Evolutionary conservation across 2,888 invertebrate species (phyloP).

Genomic region (Matsumyia berberina): DNA sequence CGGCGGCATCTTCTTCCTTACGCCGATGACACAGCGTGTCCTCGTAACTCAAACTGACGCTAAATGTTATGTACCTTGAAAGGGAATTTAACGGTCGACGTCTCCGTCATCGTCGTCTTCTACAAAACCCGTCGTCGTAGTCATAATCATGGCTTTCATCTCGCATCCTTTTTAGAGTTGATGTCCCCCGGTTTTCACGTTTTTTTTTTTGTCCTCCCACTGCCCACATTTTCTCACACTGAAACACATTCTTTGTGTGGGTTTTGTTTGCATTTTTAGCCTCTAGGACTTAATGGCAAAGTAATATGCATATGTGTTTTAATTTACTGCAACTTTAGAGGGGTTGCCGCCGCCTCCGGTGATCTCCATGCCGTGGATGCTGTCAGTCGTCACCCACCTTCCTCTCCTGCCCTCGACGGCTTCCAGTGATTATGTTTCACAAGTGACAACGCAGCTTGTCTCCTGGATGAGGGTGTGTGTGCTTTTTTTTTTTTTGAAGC

Average conservation of each 20-base stretch:
- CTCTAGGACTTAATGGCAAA: conserved; percentile 74
- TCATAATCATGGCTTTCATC: conserved; percentile 72
- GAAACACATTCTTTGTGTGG: conserved; percentile 66
- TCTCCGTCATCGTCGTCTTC: conserved; percentile 35
- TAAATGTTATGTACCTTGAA: conserved; percentile 74
- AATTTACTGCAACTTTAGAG: conserved; percentile 75
- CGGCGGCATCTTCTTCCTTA: conserved; percentile 31
- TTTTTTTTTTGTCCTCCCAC: conserved; percentile 35
- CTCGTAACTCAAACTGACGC: conserved; percentile 75
- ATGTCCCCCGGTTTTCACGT: conserved; percentile 21
- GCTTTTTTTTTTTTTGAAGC: conserved; percentile 29
- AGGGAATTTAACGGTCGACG: conserved; percentile 71
- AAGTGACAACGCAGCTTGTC: conserved; percentile 65
- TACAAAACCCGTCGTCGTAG: conserved; percentile 15
- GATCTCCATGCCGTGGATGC: conserved; percentile 26
- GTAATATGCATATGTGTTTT: conserved; percentile 76
- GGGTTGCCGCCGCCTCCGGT: conserved; percentile 50
- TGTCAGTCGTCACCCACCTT: conserved; percentile 19
- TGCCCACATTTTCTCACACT: background rate
- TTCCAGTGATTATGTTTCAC: conserved; percentile 72
- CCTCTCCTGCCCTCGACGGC: background rate
- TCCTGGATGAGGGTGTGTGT: conserved; percentile 9
- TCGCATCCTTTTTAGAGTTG: conserved; percentile 58
- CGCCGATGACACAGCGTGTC: conserved; percentile 39
- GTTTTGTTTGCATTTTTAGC: conserved; percentile 75